phyloP scores from a whole-genome alignment of 2,113 vertebrate genomes.

The Cnemophilus loriae region DNA sequence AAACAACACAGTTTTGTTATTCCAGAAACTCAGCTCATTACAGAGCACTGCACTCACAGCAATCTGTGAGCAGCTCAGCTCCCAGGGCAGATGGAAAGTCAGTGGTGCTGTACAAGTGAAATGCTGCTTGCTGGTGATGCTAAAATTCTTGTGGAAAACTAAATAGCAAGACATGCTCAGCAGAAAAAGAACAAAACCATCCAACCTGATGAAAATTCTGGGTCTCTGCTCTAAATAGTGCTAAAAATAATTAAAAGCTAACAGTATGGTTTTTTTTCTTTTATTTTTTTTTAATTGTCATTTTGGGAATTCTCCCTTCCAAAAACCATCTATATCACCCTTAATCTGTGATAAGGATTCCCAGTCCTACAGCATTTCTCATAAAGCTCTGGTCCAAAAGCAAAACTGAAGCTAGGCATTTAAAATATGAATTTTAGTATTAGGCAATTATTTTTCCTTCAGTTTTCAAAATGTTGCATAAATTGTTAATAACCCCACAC shows the following conservation, averaged over 20 bases:
- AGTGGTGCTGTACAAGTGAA: background rate
- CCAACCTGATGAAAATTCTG: background rate
- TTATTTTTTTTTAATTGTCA: background rate
- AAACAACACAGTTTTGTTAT: background rate
- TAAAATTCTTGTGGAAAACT: background rate
- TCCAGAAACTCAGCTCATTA: background rate
- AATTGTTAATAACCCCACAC: background rate
- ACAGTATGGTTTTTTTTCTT: background rate
- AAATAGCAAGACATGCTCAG: background rate
- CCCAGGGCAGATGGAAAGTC: background rate
- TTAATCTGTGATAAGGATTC: background rate
- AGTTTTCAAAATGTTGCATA: background rate
- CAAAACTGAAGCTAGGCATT: background rate
- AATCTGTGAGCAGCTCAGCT: background rate
- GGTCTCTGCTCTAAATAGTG: background rate
- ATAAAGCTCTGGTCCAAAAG: background rate
- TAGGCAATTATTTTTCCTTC: background rate
- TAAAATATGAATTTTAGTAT: background rate
- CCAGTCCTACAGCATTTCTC: background rate
- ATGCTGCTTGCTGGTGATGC: background rate
- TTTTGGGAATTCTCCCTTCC: background rate
- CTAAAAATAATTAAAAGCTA: background rate
- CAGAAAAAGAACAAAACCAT: background rate
- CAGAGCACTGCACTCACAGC: background rate
- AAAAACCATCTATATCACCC: background rate